phyloP scores from a whole-genome alignment of 2,888 invertebrate species.

The Campoletis raptor region DNA sequence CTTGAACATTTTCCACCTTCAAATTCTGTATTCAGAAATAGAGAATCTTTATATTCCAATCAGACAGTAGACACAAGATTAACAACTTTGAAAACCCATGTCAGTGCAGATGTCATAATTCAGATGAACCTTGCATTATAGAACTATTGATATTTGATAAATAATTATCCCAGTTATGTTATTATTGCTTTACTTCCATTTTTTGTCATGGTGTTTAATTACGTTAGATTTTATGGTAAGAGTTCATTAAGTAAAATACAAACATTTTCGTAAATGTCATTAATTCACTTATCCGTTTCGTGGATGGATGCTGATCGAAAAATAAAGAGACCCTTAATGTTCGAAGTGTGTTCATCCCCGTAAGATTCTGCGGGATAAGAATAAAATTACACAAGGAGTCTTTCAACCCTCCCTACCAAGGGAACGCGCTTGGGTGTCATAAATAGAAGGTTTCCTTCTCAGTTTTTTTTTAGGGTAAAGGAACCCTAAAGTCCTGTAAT shows the following conservation, averaged over 20 bases:
- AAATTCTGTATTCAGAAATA: neutral
- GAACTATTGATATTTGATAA: neutral
- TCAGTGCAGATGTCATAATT: neutral
- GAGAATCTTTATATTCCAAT: neutral
- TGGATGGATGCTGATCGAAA: neutral
- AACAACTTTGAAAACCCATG: neutral
- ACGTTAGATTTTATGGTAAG: neutral
- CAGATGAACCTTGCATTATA: neutral
- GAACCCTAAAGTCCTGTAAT: constrained; percentile 24
- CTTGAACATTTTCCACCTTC: neutral
- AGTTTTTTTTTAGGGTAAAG: neutral
- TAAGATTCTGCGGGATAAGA: constrained; percentile 13
- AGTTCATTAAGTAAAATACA: neutral
- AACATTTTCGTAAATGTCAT: neutral
- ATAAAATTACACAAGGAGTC: constrained; percentile 7
- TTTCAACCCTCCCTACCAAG: constrained; percentile 16
- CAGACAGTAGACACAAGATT: neutral
- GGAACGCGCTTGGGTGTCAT: constrained; percentile 2
- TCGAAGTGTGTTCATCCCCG: neutral
- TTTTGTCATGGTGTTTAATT: neutral
- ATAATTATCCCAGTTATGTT: neutral
- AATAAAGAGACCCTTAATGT: neutral
- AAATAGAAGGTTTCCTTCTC: constrained; percentile 21
- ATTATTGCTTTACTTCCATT: neutral
- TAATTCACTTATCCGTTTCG: constrained; percentile 1